Conservation (phyloP, 2,797 vertebrate genomes). For the Neopelma chrysocephalum region DNA sequence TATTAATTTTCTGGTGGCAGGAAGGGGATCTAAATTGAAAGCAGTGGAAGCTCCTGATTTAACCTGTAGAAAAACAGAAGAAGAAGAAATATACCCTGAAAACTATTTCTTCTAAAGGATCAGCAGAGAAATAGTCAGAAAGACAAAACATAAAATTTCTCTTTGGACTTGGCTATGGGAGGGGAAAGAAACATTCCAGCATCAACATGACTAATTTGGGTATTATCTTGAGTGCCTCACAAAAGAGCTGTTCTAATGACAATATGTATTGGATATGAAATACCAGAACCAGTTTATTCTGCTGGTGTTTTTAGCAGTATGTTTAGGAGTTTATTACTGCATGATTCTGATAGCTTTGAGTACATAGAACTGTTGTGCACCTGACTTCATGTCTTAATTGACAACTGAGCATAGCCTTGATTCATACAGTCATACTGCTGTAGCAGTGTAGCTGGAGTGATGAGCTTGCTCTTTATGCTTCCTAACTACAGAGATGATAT, state of each 20-base stretch:
- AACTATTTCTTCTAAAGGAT: not conserved
- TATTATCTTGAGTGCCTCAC: not conserved
- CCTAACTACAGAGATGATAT: not conserved
- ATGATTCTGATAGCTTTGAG: not conserved
- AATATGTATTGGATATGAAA: not conserved
- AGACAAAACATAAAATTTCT: not conserved
- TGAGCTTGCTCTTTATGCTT: not conserved
- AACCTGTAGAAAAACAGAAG: not conserved
- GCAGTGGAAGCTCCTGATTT: not conserved
- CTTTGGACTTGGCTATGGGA: not conserved
- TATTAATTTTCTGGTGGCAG: conserved; percentile 38
- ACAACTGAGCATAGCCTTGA: not conserved
- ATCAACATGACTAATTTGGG: not conserved
- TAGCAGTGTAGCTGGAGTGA: not conserved
- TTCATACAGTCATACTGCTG: not conserved
- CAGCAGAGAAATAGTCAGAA: not conserved
- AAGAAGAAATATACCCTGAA: not conserved
- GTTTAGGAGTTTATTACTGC: not conserved
- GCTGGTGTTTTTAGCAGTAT: not conserved
- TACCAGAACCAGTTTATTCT: not conserved
- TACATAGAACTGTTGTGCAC: not conserved
- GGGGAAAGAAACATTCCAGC: not conserved
- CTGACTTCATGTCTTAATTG: not conserved
- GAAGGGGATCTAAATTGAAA: conserved; percentile 28
- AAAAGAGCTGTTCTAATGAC: not conserved